A percentile compares a stretch with the other conserved stretches of the same genome.
Conservation (phyloP, 2,113 vertebrate genomes). For the Sceloporus undulatus region DNA sequence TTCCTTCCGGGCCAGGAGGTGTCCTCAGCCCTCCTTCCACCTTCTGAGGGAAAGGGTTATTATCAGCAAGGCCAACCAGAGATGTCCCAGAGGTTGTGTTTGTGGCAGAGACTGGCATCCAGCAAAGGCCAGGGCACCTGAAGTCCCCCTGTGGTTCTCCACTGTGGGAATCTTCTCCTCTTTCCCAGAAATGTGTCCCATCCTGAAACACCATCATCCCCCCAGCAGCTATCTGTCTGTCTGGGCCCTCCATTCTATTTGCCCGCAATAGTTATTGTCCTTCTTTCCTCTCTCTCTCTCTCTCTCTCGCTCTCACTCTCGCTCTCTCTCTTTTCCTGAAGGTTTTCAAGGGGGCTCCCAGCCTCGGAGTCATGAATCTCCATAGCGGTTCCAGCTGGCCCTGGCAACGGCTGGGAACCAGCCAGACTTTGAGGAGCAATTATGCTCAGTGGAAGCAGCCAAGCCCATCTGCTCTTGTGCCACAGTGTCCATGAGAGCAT, state of each 20-base stretch:
- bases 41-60: too few relatives aligned
- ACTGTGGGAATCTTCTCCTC: neutral
- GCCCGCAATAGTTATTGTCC: neutral
- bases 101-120: too few relatives aligned
- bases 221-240: neutral
- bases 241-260: neutral
- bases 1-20: too few relatives aligned
- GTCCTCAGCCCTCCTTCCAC: too few relatives aligned
- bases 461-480: neutral
- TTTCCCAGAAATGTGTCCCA: too few relatives aligned
- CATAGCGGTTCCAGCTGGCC: neutral
- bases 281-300: neutral
- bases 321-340: neutral
- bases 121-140: too few relatives aligned
- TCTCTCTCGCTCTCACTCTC: neutral
- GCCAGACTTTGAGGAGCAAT: neutral
- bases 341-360: neutral
- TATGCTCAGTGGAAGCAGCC: neutral
- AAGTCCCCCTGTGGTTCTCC: too few relatives aligned
- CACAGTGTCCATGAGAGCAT: fast-evolving
- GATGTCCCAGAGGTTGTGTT: too few relatives aligned
- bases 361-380: too few relatives aligned
- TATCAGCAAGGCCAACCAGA: too few relatives aligned
- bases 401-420: neutral
- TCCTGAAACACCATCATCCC: neutral